phyloP scores from a whole-genome alignment of 2,113 vertebrate genomes.

The Rhabdomys dilectus region DNA sequence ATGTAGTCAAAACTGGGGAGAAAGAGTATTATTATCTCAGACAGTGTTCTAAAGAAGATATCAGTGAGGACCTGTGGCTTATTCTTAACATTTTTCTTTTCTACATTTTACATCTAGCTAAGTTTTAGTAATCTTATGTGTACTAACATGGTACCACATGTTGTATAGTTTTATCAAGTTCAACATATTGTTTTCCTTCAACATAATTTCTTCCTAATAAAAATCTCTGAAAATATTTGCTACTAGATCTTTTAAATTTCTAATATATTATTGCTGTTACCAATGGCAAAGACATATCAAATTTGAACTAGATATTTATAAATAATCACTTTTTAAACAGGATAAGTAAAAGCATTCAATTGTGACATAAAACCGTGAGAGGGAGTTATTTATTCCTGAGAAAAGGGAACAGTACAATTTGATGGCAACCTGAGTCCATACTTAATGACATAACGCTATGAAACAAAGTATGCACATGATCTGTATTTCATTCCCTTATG shows the following conservation, averaged over 20 bases:
- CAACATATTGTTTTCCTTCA: not conserved
- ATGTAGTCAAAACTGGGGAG: not conserved
- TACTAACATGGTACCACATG: not conserved
- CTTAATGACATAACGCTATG: not conserved
- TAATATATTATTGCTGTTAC: not conserved
- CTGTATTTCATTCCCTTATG: not conserved
- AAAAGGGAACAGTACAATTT: not conserved
- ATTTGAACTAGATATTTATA: not conserved
- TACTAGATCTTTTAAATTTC: not conserved
- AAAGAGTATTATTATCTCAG: not conserved
- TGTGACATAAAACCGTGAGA: not conserved
- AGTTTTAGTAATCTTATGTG: not conserved
- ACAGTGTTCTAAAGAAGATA: not conserved
- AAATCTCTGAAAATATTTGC: not conserved
- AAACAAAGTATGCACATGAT: accelerated
- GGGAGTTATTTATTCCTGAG: not conserved
- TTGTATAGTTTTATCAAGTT: not conserved
- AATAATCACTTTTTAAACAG: not conserved
- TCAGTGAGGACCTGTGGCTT: not conserved
- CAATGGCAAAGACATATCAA: not conserved
- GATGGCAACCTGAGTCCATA: not conserved
- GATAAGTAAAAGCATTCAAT: not conserved
- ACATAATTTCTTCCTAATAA: not conserved
- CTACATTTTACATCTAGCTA: not conserved
- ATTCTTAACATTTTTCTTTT: not conserved